phyloP scores from a whole-genome alignment of 2,113 vertebrate species.

The Epinephelus cyanopodus region DNA sequence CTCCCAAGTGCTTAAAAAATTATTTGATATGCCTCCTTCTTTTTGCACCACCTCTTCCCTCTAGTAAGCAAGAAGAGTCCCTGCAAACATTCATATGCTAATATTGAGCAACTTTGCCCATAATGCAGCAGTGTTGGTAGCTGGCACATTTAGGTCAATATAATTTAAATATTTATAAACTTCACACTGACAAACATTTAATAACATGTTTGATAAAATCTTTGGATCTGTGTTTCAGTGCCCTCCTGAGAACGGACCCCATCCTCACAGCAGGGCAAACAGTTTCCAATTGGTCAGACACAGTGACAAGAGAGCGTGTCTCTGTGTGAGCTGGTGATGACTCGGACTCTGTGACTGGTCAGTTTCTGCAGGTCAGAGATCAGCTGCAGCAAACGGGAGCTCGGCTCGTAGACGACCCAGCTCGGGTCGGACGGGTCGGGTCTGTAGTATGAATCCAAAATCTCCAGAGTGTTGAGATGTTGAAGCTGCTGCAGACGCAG shows the following conservation, averaged over 20 bases:
- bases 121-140: too few relatives aligned
- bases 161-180: not conserved
- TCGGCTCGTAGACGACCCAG: constrained; percentile 27
- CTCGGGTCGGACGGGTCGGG: constrained; percentile 11
- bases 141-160: not conserved
- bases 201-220: too few relatives aligned
- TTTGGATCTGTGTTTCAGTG: too few relatives aligned
- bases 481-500: constrained; percentile 45
- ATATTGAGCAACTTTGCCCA: too few relatives aligned
- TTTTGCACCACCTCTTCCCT: too few relatives aligned
- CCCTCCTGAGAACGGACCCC: too few relatives aligned
- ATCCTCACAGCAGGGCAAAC: not conserved
- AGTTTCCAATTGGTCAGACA: constrained; percentile 39
- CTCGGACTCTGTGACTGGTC: constrained; percentile 60
- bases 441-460: constrained; percentile 63
- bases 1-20: too few relatives aligned
- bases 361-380: constrained; percentile 43
- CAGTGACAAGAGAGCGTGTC: constrained; percentile 56
- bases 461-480: constrained; percentile 42
- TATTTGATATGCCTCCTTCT: too few relatives aligned
- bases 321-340: constrained; percentile 40
- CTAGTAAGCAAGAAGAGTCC: too few relatives aligned
- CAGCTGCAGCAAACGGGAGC: constrained; percentile 51
- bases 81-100: too few relatives aligned
- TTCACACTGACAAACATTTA: too few relatives aligned